A percentile compares a stretch with the other conserved stretches of the same genome.
phyloP scores from a whole-genome alignment of 2,888 invertebrate species.

The Trichogramma dendrolimi region DNA sequence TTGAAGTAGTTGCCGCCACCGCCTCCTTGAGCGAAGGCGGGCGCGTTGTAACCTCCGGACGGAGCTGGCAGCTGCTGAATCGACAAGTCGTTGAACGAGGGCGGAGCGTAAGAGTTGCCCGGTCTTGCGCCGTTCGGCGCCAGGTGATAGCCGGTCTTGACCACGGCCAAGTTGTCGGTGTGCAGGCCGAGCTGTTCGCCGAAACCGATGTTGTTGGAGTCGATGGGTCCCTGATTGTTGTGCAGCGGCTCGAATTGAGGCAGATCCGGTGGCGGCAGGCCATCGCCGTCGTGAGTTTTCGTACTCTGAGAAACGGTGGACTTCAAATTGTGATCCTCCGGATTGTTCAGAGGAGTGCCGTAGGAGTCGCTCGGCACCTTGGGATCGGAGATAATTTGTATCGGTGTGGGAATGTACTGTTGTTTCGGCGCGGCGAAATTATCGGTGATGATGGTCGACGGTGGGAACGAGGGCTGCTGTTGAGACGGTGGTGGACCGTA shows the following conservation, averaged over 20 bases:
- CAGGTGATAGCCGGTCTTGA: conserved; percentile 37
- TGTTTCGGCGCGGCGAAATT: too few relatives aligned
- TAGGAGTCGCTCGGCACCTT: conserved; percentile 55
- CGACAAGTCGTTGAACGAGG: conserved; percentile 32
- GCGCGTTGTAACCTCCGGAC: conserved; percentile 32
- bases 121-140: conserved; percentile 29
- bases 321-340: conserved; percentile 45
- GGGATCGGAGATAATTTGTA: conserved; percentile 27
- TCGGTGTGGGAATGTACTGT: too few relatives aligned
- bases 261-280: conserved; percentile 45
- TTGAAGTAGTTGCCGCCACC: conserved; percentile 5
- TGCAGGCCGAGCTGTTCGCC: conserved; percentile 30
- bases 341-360: conserved; percentile 52
- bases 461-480: conserved; percentile 13
- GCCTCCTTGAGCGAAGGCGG: neutral
- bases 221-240: conserved; percentile 37
- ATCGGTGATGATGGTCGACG: too few relatives aligned
- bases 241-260: conserved; percentile 47
- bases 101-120: conserved; percentile 27
- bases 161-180: conserved; percentile 30
- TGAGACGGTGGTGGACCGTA: conserved; percentile 15
- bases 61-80: conserved; percentile 37
- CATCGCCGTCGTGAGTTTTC: conserved; percentile 37
- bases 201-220: conserved; percentile 18
- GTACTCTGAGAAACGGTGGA: conserved; percentile 40